Conservation (phyloP, 2,888 invertebrate genomes). For the Torymus auratus region DNA sequence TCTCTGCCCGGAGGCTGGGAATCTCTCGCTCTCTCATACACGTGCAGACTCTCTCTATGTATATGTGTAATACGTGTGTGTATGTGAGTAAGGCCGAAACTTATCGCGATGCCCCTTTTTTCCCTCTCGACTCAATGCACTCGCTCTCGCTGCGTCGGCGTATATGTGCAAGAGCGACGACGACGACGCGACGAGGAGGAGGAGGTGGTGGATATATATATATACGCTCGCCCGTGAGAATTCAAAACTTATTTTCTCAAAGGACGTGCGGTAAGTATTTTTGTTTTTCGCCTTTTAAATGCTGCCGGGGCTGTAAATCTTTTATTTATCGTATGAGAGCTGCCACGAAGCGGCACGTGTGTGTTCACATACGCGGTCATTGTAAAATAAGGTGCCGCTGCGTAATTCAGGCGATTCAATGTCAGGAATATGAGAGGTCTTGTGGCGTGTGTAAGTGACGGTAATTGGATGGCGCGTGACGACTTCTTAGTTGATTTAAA, state of each 20-base stretch:
- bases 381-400: too few species aligned
- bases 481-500: too few species aligned
- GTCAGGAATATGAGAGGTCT: too few species aligned
- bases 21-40: slow-evolving; percentile 41
- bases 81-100: slow-evolving; percentile 32
- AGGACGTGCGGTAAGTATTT: not conserved
- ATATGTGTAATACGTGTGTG: not conserved
- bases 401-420: too few species aligned
- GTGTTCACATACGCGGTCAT: too few species aligned
- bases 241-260: slow-evolving; percentile 48
- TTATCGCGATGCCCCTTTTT: slow-evolving; percentile 58
- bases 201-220: too few species aligned
- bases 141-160: not conserved
- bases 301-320: slow-evolving; percentile 1
- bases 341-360: too few species aligned
- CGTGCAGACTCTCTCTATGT: not conserved
- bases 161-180: not conserved
- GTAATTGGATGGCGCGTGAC: too few species aligned
- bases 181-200: not conserved
- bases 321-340: slow-evolving; percentile 1
- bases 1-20: slow-evolving; percentile 66
- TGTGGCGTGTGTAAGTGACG: too few species aligned
- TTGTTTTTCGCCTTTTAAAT: not conserved
- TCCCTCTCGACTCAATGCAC: slow-evolving; percentile 40
- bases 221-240: slow-evolving; percentile 28